Percentiles rank a stretch among this genome's conserved stretches.
These are phyloP conservation scores for Gymnoscelis rufifasciata DNA, from an alignment of 2,888 invertebrate genomes.

Conservation along the genomic window DNA sequence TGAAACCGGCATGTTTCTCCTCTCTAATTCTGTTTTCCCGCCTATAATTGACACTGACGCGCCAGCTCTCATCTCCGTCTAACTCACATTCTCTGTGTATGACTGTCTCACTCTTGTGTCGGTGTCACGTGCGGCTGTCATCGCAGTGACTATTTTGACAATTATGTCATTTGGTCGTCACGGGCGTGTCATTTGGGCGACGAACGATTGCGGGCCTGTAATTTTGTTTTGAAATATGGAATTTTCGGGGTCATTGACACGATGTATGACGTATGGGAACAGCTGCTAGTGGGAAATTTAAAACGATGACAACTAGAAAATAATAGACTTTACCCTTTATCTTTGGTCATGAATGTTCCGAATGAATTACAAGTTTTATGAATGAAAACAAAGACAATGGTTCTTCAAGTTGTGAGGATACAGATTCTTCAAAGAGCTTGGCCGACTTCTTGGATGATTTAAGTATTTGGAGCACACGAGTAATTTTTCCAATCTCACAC, in stretches of 20 bases:
- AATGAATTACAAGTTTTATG: not conserved
- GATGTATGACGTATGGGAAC: conserved; percentile 67
- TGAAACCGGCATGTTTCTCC: conserved; percentile 63
- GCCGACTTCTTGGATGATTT: too few species aligned
- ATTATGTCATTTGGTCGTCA: conserved; percentile 78
- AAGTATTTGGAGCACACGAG: too few species aligned
- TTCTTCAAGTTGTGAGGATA: too few species aligned
- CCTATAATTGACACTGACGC: conserved; percentile 77
- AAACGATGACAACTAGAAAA: conserved; percentile 15
- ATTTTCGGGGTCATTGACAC: conserved; percentile 68
- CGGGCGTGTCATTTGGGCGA: conserved; percentile 76
- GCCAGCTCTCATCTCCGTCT: conserved; percentile 52
- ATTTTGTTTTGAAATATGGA: conserved; percentile 72
- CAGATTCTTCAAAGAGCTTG: too few species aligned
- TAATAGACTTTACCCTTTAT: conserved; percentile 6
- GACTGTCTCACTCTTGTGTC: conserved; percentile 45
- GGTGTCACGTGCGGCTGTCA: conserved; percentile 75
- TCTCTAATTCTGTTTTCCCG: conserved; percentile 78
- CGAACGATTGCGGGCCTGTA: conserved; percentile 71
- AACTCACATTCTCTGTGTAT: conserved; percentile 26
- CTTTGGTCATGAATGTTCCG: not conserved
- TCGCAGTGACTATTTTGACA: conserved; percentile 76
- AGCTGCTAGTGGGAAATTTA: conserved; percentile 53
- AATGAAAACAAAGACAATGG: not conserved
- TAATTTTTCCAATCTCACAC: too few species aligned